Percentiles rank a stretch among this genome's conserved stretches.
Conservation (phyloP, 2,113 vertebrate genomes). For the Hemibagrus wyckioides region DNA sequence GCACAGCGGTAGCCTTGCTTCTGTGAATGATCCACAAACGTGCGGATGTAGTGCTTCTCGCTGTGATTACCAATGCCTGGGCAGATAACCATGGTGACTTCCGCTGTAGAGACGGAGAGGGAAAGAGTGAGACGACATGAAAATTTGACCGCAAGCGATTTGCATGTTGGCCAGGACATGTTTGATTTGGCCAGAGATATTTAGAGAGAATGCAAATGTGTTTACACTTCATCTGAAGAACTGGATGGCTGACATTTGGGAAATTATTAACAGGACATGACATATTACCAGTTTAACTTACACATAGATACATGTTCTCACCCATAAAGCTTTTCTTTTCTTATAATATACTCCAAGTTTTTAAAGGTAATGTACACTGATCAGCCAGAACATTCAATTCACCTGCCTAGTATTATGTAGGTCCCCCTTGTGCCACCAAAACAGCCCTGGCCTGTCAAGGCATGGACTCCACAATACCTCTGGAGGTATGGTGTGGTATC, state of each 20-base stretch:
- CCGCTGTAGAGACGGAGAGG: conserved; percentile 72
- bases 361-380: neutral
- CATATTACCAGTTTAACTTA: neutral
- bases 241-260: neutral
- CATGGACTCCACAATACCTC: too few relatives aligned
- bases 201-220: neutral
- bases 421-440: too few relatives aligned
- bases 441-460: too few relatives aligned
- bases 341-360: neutral
- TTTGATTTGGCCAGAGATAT: neutral
- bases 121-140: neutral
- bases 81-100: conserved; percentile 98
- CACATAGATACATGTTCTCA: neutral
- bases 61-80: conserved; percentile 98
- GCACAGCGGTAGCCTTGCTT: conserved; percentile 94
- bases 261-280: neutral
- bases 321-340: neutral
- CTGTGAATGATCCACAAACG: conserved; percentile 94
- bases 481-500: too few relatives aligned
- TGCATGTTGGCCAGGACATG: neutral
- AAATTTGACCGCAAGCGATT: conserved; percentile 19
- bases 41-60: conserved; percentile 98
- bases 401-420: too few relatives aligned
- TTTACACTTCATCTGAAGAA: neutral
- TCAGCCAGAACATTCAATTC: too few relatives aligned